phyloP scores from a whole-genome alignment of 2,888 invertebrate species.

The Eupithecia exiguata region DNA sequence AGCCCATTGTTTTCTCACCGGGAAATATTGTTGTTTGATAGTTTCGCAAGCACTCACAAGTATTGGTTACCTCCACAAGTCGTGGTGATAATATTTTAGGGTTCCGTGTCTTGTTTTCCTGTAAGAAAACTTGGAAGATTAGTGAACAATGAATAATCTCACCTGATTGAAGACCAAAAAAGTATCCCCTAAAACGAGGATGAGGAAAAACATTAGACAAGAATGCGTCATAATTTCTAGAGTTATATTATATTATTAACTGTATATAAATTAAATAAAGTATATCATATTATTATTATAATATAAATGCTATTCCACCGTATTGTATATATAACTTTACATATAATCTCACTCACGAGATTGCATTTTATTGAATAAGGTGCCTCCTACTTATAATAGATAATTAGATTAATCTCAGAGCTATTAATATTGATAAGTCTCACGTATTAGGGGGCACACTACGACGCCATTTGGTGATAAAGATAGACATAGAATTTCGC shows the following conservation, averaged over 20 bases:
- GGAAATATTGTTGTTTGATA: conserved; percentile 62
- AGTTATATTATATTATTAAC: no score
- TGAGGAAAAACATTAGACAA: background rate
- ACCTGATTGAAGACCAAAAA: background rate
- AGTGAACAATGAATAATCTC: background rate
- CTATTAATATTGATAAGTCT: no score
- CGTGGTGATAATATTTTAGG: conserved; percentile 30
- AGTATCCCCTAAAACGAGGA: background rate
- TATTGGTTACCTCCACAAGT: conserved; percentile 50
- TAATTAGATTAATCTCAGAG: no score
- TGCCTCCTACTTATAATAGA: background rate
- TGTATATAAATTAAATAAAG: no score
- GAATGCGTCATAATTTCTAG: no score
- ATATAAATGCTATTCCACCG: background rate
- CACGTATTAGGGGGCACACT: no score
- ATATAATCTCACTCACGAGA: background rate
- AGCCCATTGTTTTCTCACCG: conserved; percentile 56
- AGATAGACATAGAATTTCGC: no score
- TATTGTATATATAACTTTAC: background rate
- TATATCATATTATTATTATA: no score
- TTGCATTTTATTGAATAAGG: background rate
- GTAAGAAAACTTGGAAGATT: conserved; percentile 9
- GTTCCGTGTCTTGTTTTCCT: conserved; percentile 22
- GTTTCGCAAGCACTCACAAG: conserved; percentile 53
- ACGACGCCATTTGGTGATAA: no score